These are phyloP conservation scores for Jordanella pulchra DNA, from an alignment of 2,797 vertebrate genomes.

Conservation along the genomic window DNA sequence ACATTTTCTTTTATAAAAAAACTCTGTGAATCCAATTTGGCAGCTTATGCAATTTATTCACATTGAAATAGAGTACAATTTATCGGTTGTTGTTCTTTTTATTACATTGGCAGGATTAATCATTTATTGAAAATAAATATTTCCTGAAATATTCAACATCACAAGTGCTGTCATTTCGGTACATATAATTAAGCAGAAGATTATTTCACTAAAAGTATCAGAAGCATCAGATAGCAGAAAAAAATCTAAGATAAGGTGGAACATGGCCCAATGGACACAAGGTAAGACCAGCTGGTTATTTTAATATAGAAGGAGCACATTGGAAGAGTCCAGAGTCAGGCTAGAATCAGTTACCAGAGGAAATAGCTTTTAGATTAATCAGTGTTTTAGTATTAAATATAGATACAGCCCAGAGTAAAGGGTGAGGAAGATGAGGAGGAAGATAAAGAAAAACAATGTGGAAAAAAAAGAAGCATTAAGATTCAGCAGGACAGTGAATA, in stretches of 20 bases:
- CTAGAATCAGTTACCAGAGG: constrained; percentile 17
- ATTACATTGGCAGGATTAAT: constrained; percentile 40
- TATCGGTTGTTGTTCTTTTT: neutral
- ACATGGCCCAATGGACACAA: constrained; percentile 25
- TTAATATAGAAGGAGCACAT: constrained; percentile 39
- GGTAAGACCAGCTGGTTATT: constrained; percentile 26
- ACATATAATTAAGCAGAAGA: too few relatives aligned
- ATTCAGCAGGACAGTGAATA: neutral
- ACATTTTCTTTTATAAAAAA: too few relatives aligned
- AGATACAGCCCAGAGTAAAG: constrained; percentile 7
- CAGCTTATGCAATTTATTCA: constrained; percentile 26
- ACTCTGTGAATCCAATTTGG: too few relatives aligned
- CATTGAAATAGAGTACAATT: constrained; percentile 68
- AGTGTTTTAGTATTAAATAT: neutral
- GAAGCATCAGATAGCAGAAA: constrained; percentile 32
- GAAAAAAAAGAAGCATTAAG: neutral
- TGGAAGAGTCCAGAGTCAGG: constrained; percentile 29
- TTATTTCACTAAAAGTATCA: constrained; percentile 50
- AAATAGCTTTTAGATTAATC: neutral
- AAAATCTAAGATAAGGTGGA: constrained; percentile 37
- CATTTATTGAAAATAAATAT: constrained; percentile 78
- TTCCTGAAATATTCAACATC: constrained; percentile 58
- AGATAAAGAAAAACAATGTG: constrained; percentile 10
- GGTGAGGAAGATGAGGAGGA: constrained; percentile 2
- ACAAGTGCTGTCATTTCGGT: constrained; percentile 34